These are phyloP conservation scores for Lipotes vexillifer DNA, from an alignment of 2,113 vertebrate species.

Conservation along the genomic window DNA sequence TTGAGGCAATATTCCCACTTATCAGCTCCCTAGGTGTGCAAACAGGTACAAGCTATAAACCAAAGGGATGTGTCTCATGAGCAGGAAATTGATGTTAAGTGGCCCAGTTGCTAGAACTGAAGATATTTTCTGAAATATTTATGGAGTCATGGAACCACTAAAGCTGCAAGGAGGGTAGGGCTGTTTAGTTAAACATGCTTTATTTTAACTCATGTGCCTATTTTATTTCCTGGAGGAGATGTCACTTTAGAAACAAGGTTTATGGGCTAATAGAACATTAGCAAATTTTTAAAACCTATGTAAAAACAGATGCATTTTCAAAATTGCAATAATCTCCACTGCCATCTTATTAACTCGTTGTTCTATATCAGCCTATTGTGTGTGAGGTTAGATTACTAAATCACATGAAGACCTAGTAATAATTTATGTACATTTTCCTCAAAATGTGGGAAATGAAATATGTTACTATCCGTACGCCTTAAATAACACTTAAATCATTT, in stretches of 20 bases:
- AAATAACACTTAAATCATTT: not conserved
- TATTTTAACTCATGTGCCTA: not conserved
- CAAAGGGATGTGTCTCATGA: not conserved
- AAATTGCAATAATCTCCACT: not conserved
- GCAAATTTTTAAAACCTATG: not conserved
- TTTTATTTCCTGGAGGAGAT: accelerated
- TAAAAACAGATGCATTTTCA: not conserved
- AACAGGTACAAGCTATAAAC: not conserved
- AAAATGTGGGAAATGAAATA: not conserved
- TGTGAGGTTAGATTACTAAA: not conserved
- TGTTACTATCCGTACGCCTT: not conserved
- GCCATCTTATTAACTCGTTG: not conserved
- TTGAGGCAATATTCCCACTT: not conserved
- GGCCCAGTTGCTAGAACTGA: not conserved
- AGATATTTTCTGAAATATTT: not conserved
- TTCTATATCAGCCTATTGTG: not conserved
- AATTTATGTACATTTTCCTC: not conserved
- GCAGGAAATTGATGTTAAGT: not conserved
- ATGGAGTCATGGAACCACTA: not conserved
- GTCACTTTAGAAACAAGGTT: not conserved
- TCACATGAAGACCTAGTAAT: not conserved
- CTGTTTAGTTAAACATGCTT: not conserved
- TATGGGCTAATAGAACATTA: not conserved
- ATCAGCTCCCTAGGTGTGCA: not conserved
- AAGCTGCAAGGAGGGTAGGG: accelerated